Base-by-base conservation (phyloP, 1,140 invertebrate genomes). In the Drosophila cardini region DNA sequence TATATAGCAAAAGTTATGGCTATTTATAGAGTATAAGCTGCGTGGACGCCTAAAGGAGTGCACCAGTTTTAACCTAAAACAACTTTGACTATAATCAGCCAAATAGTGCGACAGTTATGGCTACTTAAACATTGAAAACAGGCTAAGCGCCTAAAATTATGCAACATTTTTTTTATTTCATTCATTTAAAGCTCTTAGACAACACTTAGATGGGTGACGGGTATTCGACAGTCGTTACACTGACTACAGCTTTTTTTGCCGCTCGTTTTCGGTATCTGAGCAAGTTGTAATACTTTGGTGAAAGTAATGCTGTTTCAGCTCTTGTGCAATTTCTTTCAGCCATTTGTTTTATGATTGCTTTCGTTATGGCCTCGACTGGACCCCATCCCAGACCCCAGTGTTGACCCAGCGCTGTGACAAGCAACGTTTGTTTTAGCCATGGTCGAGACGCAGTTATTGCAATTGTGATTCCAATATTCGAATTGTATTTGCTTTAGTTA, bases 271-370 rank as follows among this genome's bases (percentile, higher is more conserved):
- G 32, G 26, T 61, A 50, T 63, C 57, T 56, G 56, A 30, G 30
- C 43, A 60, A 57, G 55, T 40, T 68, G 36, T 42, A 40, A 21
- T 26, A 10, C 40, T 36, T 61, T 57, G 32, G 43, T 40, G 13
- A 38, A 56, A 64, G 45, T 43, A 61, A 61, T 43, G 67, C 77
- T 79, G 46, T 45, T 73, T 64, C 65, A 67, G 62, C 63, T 48
- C 61, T 60, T 72, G 21, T 56, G 55, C 62, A 40, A 77, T 60
- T 76, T 77, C 43, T 46, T 68, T 61, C 57, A 42, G 69, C 34
- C 58, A 36, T 72, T 79, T 76, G 62, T 80, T 67, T 76, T 84
- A 76, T 79, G 63, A 72, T 70, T 75, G 60, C 36, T 72, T 70
- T 69, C 64, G 71, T 69, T 73, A 68, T 74, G 64, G n/a, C 50